Conservation (phyloP, 2,888 invertebrate species). For the Scaeva pyrastri region DNA sequence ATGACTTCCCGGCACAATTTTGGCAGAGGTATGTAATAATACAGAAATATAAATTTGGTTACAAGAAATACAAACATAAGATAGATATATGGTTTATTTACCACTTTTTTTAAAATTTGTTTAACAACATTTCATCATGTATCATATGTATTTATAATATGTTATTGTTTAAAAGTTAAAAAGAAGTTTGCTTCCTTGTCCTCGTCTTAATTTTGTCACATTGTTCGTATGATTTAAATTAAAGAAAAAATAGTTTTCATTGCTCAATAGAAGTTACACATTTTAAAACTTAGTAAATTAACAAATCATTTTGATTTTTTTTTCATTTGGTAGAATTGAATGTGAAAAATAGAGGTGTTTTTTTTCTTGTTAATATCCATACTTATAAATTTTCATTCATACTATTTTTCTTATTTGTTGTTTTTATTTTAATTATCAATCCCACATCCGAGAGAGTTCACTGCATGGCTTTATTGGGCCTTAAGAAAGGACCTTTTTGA, state of each 20-base stretch:
- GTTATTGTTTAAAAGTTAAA: conserved; percentile 61
- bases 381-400: not conserved
- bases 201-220: conserved; percentile 66
- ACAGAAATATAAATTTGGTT: conserved; percentile 69
- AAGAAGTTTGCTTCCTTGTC: conserved; percentile 63
- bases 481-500: conserved; percentile 44
- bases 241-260: conserved; percentile 12
- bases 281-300: not conserved
- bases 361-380: conserved; percentile 34
- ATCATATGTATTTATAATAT: conserved; percentile 10
- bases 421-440: conserved; percentile 35
- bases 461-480: conserved; percentile 83
- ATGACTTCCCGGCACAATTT: conserved; percentile 84
- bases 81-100: conserved; percentile 24
- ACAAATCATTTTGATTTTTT: not conserved
- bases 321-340: conserved; percentile 18
- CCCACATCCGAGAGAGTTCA: conserved; percentile 83
- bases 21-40: conserved; percentile 84
- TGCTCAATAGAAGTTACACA: conserved; percentile 31
- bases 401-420: conserved; percentile 15
- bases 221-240: conserved; percentile 50
- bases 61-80: conserved; percentile 26
- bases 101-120: conserved; percentile 40
- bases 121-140: conserved; percentile 14
- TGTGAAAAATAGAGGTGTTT: conserved; percentile 14